These are phyloP conservation scores for Morelia viridis DNA, from an alignment of 2,797 vertebrate species.

Conservation along the genomic window DNA sequence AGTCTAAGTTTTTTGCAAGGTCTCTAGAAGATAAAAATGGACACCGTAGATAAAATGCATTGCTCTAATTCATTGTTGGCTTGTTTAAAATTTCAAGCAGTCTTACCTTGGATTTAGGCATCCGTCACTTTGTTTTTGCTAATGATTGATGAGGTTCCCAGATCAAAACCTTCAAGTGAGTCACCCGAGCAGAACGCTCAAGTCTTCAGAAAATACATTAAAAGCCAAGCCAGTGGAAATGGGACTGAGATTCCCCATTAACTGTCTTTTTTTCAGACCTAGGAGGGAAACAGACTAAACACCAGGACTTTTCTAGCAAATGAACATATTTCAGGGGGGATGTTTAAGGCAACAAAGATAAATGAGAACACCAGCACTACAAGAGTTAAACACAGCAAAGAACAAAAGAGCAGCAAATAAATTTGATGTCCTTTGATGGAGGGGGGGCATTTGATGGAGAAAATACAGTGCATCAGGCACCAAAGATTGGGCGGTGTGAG, in stretches of 20 bases:
- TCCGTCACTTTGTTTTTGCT: conserved; percentile 42
- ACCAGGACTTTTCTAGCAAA: conserved; percentile 25
- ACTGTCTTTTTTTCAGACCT: conserved; percentile 22
- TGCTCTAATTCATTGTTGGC: not conserved
- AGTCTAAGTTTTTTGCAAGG: not conserved
- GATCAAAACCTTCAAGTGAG: conserved; percentile 54
- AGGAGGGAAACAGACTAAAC: conserved; percentile 18
- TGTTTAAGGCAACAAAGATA: conserved; percentile 2
- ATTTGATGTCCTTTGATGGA: not conserved
- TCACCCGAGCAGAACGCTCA: conserved; percentile 35
- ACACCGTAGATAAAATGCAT: conserved; percentile 32
- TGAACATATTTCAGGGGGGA: conserved; percentile 23
- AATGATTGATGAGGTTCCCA: conserved; percentile 51
- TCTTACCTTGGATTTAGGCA: conserved; percentile 40
- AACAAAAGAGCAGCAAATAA: conserved; percentile 1
- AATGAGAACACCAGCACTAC: conserved; percentile 6
- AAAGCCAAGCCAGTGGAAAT: conserved; percentile 40
- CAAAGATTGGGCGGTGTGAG: not conserved
- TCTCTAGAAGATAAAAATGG: conserved; percentile 35
- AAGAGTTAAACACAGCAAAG: conserved; percentile 28
- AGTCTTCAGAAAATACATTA: conserved; percentile 39
- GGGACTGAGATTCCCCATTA: conserved; percentile 33
- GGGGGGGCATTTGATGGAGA: not conserved
- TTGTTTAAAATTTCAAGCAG: conserved; percentile 27
- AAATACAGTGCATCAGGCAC: not conserved